These are phyloP conservation scores for Macrocentrus cingulum DNA, from an alignment of 1,140 invertebrate genomes.

Conservation along the genomic window DNA sequence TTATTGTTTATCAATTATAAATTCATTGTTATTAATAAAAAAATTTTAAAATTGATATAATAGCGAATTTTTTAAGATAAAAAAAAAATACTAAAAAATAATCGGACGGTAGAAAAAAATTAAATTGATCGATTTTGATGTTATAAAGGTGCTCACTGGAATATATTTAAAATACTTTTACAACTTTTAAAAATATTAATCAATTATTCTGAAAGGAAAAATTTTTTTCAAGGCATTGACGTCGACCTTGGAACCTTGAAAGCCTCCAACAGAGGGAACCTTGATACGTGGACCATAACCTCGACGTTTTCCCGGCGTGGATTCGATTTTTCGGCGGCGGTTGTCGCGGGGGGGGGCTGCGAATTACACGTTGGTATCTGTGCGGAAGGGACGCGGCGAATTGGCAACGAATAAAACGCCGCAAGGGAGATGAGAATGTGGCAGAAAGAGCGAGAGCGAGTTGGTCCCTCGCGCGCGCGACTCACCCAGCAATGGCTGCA, in stretches of 20 bases:
- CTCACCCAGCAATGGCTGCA: slow-evolving; percentile 24
- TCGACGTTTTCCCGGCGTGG: slow-evolving; percentile 19
- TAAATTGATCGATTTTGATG: too few relatives aligned
- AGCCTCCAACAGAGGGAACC: slow-evolving; percentile 11
- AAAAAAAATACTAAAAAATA: too few relatives aligned
- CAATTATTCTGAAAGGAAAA: too few relatives aligned
- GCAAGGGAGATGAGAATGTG: neutral
- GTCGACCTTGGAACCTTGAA: slow-evolving; percentile 31
- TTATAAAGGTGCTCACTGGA: too few relatives aligned
- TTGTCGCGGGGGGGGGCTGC: neutral
- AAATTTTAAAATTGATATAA: too few relatives aligned
- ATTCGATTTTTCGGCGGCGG: slow-evolving; percentile 26
- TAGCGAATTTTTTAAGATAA: too few relatives aligned
- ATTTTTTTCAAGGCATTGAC: too few relatives aligned
- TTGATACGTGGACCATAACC: slow-evolving; percentile 32
- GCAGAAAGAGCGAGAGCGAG: neutral
- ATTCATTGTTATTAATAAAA: too few relatives aligned
- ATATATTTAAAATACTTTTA: too few relatives aligned
- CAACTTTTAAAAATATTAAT: too few relatives aligned
- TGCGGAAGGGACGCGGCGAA: slow-evolving; percentile 2
- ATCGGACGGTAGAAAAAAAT: too few relatives aligned
- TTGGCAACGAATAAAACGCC: slow-evolving; percentile 7
- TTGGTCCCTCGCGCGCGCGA: slow-evolving; percentile 6
- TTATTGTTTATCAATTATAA: too few relatives aligned
- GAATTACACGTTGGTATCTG: neutral